Evolutionary conservation across 1,140 invertebrate genomes (phyloP), one percentile per base, ranked within the genome.

Genomic region (Vanessa tameamea): DNA sequence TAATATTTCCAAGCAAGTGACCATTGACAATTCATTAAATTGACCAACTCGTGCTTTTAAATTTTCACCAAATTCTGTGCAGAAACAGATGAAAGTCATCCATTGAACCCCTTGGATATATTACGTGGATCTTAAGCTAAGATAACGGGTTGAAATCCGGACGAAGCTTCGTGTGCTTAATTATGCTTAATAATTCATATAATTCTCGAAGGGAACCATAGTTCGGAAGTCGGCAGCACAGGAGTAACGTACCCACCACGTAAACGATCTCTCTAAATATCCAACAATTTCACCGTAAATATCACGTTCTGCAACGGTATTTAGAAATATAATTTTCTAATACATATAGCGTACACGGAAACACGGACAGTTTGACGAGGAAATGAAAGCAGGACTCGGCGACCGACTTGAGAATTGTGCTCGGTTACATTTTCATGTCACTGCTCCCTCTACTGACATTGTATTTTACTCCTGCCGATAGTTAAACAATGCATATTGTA

Each of bases 361-460:
- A 73, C 55, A 50, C 53, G 43, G 43, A 59, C 14, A 70, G 69
- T 31, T 63, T 26, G 11, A 70, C 67, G 64, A 47, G 78, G 78
- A 79, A 79, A 77, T 77, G 72, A 72, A 77, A 79, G 78, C 72
- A 66, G 70, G 74, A 75, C 78, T 73, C 61, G 51, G 64, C 66
- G 69, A 63, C 70, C 69, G 55, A 72, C 59, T 70, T 70, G 75
- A 65, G 71, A 61, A 50, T 65, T 72, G 53, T 71, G 61, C n/a
- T 15, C 50, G 20, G 72, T 67, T 20, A 74, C 72, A 74, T 76
- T 76, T 72, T 20, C 64, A 66, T 72, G 68, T 63, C 72, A 57
- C 47, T 47, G 66, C 57, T 23, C 51, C 3, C 37, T 43, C 37
- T 9, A 43, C 37, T 26, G 68, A 77, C 64, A 72, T 31, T 48